Evolutionary conservation across 2,797 vertebrate species (phyloP).

Genomic region (Galagoides demidoff): DNA sequence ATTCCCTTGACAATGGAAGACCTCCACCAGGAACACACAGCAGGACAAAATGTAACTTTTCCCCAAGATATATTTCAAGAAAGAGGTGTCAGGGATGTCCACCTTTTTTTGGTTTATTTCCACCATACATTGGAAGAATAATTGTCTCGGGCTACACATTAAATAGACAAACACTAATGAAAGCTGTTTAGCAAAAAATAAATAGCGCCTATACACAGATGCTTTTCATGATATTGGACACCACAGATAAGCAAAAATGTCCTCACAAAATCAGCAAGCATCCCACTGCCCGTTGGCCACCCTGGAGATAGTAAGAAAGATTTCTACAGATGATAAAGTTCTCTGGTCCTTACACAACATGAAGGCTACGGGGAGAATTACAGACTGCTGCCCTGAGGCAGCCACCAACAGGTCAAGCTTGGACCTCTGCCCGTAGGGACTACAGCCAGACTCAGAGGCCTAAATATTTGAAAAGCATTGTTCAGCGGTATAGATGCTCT

Average conservation of each 20-base stretch:
- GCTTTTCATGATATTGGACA: no score
- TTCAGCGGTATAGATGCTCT: not conserved
- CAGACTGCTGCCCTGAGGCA: rapidly evolving
- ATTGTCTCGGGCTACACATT: no score
- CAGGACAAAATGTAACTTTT: not conserved
- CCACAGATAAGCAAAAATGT: no score
- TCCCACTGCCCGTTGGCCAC: no score
- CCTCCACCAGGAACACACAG: not conserved
- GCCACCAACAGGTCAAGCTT: not conserved
- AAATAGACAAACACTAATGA: no score
- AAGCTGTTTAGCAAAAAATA: no score
- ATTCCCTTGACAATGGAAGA: not conserved
- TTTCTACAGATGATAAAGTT: not conserved
- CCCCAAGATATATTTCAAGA: not conserved
- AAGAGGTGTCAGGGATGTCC: not conserved
- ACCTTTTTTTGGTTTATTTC: no score
- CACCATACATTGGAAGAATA: no score
- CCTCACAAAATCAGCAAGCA: no score
- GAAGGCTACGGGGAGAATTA: not conserved
- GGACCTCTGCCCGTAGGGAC: not conserved
- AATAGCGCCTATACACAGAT: no score
- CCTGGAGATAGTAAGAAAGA: not conserved
- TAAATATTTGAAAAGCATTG: not conserved
- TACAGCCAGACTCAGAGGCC: not conserved
- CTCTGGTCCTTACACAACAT: not conserved